Conservation (phyloP, 2,797 vertebrate genomes). For the Cossypha polioptera region DNA sequence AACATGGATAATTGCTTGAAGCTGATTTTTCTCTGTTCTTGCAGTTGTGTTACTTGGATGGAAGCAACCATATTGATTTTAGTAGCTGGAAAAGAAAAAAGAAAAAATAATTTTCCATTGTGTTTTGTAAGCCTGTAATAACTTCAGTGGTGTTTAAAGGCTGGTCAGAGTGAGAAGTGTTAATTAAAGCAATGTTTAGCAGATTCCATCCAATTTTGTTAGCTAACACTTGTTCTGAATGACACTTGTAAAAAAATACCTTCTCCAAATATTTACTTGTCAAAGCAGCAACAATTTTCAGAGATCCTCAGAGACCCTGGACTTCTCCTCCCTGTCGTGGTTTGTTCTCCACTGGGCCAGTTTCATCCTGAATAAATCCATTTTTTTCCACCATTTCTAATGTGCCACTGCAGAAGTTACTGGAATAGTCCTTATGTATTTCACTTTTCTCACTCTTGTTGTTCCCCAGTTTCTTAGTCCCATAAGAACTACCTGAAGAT, state of each 20-base stretch:
- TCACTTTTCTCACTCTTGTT: accelerated
- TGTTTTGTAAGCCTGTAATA: background rate
- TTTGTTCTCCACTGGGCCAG: background rate
- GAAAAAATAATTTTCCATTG: background rate
- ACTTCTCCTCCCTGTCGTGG: accelerated
- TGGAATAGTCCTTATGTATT: accelerated
- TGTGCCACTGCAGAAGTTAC: background rate
- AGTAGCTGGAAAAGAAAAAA: background rate
- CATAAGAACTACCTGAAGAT: background rate
- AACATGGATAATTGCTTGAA: background rate
- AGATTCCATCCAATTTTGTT: background rate
- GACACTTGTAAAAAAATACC: background rate
- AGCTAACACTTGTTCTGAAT: background rate
- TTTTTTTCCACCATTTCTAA: background rate
- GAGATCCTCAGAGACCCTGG: background rate
- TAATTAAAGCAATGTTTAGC: background rate
- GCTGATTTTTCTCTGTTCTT: background rate
- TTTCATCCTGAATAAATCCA: accelerated
- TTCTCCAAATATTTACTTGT: background rate
- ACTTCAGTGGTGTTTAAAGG: background rate
- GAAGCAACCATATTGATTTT: background rate
- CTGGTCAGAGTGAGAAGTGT: background rate
- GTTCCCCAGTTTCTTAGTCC: background rate
- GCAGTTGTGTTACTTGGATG: background rate
- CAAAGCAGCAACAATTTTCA: background rate